Base-by-base conservation (phyloP, 2,797 vertebrate species). In the Malacoctenus gilli region DNA sequence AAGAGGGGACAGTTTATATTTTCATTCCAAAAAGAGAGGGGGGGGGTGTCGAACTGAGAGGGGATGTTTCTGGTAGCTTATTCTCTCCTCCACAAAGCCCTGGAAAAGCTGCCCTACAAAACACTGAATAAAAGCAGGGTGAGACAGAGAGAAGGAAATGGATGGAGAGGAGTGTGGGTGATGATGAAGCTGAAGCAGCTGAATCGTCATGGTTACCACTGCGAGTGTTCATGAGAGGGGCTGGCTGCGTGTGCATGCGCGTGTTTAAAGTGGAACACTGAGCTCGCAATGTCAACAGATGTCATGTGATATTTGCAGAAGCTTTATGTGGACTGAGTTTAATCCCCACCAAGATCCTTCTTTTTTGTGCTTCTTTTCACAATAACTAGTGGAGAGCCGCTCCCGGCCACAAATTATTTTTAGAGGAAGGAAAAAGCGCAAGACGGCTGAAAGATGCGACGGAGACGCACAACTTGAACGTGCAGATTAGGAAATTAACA, bases 161-260 rank as follows among this genome's bases (percentile, higher is more conserved):
- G 83, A 86, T 76, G 36, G 75, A 83, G 57, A 72, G 75, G 76
- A 76, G 82, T 82, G 88, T 87, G 85, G 84, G 88, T 87, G 85
- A 82, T 74, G 81, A 68, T 80, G 74, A 82, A 77, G 80, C 75
- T 77, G 73, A 74, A 83, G 81, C 77, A 75, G 83, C 74, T 77
- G 62, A 73, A 87, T 88, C 70, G 87, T 85, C 87, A 89, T 89
- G 85, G 85, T 89, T 87, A 89, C 87, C 79, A 78, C 60, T 21
- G 14, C 54, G 30, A 52, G 43, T 56, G 57, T 77, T n/a, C n/a
- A 71, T 64, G 61, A 58, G 32, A 64, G 61, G n/a, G 58, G 40
- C 62, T 60, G 58, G 38, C 7, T 23, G 38, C 10, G 13, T 16
- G 3, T 44, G 31, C 36, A 22, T 59, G 51, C 57, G 38, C 56